Base-by-base conservation (phyloP, 1,140 invertebrate genomes). In the Melitaea cinxia region DNA sequence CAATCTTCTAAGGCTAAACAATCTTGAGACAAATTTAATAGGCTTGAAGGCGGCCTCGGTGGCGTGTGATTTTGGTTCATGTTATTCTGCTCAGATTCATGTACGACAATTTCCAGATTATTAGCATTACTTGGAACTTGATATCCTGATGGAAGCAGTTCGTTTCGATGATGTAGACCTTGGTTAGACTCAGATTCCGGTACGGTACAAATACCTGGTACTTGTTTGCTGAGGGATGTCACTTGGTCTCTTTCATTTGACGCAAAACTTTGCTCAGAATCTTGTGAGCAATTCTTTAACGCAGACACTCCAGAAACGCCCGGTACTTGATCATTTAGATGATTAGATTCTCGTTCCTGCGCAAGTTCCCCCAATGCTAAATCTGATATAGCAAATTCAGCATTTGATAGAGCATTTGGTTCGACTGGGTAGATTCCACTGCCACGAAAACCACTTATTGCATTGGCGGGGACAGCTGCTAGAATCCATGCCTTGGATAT, bases 371-470 rank as follows among this genome's bases (percentile, higher is more conserved):
- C 61, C 50, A 54, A 63, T 26, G 68, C 58, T 65, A 65, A 4
- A 70, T 70, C 53, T 65, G 47, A 70, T 65, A 65, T 62, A 62
- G 57, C 53, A 70, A 73, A 70, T 70, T 67, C 60, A 63, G 59
- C 47, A 10, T 75, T 42, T 62, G 65, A 67, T 0, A 75, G 59
- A 68, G 68, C 66, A 69, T 66, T 69, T 65, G 63, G 58, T 12
- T 69, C 15, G 30, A 67, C 59, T 67, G 64, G 57, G 35, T 65
- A 76, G 60, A 75, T 69, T 58, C 63, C 69, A 30, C 69, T 67
- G 24, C 56, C 47, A 21, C 59, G 55, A 75, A 72, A 72, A 39
- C 70, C 73, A 69, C 42, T 65, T 59, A 75, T 61, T 54, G 69
- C 66, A 72, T 72, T 75, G 10, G 60, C 60, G 42, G 54, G 53